Evolutionary conservation across 2,797 vertebrate species (phyloP).

Genomic region (Gorsachius magnificus): DNA sequence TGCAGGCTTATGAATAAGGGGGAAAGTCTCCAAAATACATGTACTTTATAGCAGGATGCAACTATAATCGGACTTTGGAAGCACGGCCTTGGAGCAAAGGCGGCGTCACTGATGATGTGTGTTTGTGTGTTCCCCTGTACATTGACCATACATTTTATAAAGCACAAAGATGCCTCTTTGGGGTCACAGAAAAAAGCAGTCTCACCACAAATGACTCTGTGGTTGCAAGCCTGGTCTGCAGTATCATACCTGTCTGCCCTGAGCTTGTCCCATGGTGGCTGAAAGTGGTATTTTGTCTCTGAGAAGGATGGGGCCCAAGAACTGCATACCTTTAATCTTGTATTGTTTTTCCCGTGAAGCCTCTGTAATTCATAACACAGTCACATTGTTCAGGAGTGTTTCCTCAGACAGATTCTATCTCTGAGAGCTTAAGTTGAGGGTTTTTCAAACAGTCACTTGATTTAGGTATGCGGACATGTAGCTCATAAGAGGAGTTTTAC

Average conservation of each 20-base stretch:
- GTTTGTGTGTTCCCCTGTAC: neutral
- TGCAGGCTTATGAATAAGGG: neutral
- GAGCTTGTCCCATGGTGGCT: slow-evolving; percentile 52
- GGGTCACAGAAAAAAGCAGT: neutral
- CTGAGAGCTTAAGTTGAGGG: slow-evolving; percentile 61
- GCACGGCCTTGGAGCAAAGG: accelerated
- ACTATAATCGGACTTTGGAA: accelerated
- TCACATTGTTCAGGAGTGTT: slow-evolving; percentile 52
- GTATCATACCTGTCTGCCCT: slow-evolving; percentile 53
- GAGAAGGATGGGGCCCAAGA: slow-evolving; percentile 14
- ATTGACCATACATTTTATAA: accelerated
- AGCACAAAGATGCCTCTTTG: neutral
- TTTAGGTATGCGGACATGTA: slow-evolving; percentile 36
- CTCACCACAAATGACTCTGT: neutral
- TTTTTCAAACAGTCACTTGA: slow-evolving; percentile 69
- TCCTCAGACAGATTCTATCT: slow-evolving; percentile 65
- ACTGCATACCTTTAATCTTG: slow-evolving; percentile 19
- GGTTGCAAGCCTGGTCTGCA: slow-evolving; percentile 51
- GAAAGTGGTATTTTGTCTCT: slow-evolving; percentile 34
- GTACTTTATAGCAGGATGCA: neutral
- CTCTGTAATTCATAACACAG: slow-evolving; percentile 58
- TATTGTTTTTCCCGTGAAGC: neutral
- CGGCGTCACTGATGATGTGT: neutral
- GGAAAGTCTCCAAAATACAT: neutral
- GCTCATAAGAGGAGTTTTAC: slow-evolving; percentile 59